Evolutionary conservation across 2,797 vertebrate species (phyloP), one percentile per base, ranked within the genome.

Genomic region (Centroberyx gerrardi): DNA sequence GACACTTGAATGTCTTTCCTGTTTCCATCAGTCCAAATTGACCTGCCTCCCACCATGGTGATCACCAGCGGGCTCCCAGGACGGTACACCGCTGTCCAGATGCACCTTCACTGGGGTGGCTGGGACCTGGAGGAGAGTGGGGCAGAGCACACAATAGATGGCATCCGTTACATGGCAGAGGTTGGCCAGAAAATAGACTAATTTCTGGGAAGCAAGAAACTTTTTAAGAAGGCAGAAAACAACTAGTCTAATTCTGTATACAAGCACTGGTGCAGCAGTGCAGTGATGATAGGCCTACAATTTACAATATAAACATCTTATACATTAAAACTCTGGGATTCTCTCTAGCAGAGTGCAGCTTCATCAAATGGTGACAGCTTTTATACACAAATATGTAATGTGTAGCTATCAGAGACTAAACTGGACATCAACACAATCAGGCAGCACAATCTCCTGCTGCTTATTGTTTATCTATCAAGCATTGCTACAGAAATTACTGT

Each of bases 71-170:
- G 97, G 0, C 91, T 97, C 0, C 94, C 95, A 0, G 84, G 85
- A 0, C 9, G 28, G 51, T 99, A 96, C 88, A 94, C 92, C 0
- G 96, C 97, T 0, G 84, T 96, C 8, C 97, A 99, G 92, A 95
- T 98, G 96, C 97, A 99, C 78, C 93, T 97, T 62, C 98, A 99
- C 88, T 99, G 98, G 97, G 98, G 97, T 0, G 96, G 97, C 5
- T 93, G 83, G 72, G 93, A 95, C 74, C 80, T 91, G 22, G 96
- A 98, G 88, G 94, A 88, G 76, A 98, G 97, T 0, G 98, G 97
- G 72, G 96, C 97, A 0, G 97, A 99, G 80, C 98, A 99, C 91
- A 98, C 97, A 7, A 0, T 98, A 0, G 96, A 99, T 0, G 97
- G 98, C 15, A 93, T 94, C 83, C 94, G 97, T 40, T 96, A 95